A percentile compares a stretch with the other conserved stretches of the same genome.
Evolutionary conservation across 2,888 invertebrate genomes (phyloP).

Genomic region (Crepidodera aurea): DNA sequence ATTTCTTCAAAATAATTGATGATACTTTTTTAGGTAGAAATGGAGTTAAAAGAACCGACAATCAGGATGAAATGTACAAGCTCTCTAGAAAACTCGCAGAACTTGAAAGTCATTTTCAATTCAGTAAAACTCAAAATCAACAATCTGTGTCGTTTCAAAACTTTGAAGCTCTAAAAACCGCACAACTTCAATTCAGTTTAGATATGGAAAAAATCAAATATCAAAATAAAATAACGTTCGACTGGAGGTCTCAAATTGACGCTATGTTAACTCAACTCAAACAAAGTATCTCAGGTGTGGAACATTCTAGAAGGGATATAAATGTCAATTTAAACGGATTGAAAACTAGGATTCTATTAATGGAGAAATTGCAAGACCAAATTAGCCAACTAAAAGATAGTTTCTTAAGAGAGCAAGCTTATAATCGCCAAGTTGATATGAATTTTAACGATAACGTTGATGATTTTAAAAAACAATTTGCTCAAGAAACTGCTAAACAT

Average conservation of each 20-base stretch:
- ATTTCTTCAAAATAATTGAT: no score
- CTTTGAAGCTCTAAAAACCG: slow-evolving; percentile 37
- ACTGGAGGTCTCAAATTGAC: slow-evolving; percentile 65
- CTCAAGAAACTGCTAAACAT: slow-evolving; percentile 57
- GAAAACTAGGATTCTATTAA: slow-evolving; percentile 45
- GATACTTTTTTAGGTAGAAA: slow-evolving; percentile 31
- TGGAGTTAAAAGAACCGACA: slow-evolving; percentile 23
- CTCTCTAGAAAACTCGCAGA: slow-evolving; percentile 42
- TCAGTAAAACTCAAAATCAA: slow-evolving; percentile 7
- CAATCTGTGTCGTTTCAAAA: neutral
- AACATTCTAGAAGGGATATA: slow-evolving; percentile 44
- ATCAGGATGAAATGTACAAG: slow-evolving; percentile 41
- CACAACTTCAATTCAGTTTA: slow-evolving; percentile 38
- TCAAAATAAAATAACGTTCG: slow-evolving; percentile 62
- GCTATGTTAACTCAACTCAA: slow-evolving; percentile 63
- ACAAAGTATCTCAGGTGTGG: slow-evolving; percentile 47
- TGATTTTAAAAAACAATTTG: slow-evolving; percentile 55
- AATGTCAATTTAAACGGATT: slow-evolving; percentile 42
- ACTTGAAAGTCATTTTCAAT: slow-evolving; percentile 38
- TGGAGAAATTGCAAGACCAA: slow-evolving; percentile 51
- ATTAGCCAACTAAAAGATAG: slow-evolving; percentile 49
- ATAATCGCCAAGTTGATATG: slow-evolving; percentile 46
- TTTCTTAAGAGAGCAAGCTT: slow-evolving; percentile 51
- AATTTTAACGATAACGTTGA: slow-evolving; percentile 47
- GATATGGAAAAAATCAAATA: slow-evolving; percentile 53